phyloP scores from a whole-genome alignment of 2,113 vertebrate genomes.

The Typhlomys cinereus region DNA sequence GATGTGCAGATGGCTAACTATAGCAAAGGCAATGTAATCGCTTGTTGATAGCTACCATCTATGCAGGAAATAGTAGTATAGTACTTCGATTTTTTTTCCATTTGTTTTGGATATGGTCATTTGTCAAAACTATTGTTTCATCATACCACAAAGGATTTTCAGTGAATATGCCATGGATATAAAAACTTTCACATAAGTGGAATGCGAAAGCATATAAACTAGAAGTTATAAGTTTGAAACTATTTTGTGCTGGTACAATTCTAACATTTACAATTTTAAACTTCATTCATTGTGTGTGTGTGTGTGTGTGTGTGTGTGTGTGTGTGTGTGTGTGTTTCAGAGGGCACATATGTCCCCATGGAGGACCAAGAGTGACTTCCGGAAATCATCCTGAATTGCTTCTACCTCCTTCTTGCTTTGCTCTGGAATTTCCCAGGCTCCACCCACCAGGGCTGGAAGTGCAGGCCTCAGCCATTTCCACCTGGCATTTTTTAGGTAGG shows the following conservation, averaged over 20 bases:
- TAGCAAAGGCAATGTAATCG: conserved; percentile 18
- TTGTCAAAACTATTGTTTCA: conserved; percentile 31
- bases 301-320: no score
- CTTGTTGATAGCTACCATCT: not conserved
- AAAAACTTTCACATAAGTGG: conserved; percentile 1
- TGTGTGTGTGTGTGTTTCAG: no score
- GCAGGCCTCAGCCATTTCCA: no score
- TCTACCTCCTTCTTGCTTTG: no score
- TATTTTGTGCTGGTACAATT: conserved; percentile 31
- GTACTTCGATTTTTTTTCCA: conserved; percentile 13
- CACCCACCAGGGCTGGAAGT: no score
- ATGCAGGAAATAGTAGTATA: conserved; percentile 23
- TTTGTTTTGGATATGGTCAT: conserved; percentile 9
- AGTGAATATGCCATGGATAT: not conserved
- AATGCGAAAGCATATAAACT: conserved; percentile 42
- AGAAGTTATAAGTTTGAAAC: not conserved
- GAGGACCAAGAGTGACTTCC: no score
- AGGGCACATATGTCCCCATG: no score
- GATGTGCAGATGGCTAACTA: not conserved
- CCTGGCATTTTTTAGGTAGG: no score
- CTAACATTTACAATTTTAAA: conserved; percentile 32
- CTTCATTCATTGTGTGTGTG: no score
- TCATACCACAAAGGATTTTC: conserved; percentile 17
- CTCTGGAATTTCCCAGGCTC: no score
- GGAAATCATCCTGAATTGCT: no score